phyloP scores from a whole-genome alignment of 2,113 vertebrate species.

The Syngnathus typhle region DNA sequence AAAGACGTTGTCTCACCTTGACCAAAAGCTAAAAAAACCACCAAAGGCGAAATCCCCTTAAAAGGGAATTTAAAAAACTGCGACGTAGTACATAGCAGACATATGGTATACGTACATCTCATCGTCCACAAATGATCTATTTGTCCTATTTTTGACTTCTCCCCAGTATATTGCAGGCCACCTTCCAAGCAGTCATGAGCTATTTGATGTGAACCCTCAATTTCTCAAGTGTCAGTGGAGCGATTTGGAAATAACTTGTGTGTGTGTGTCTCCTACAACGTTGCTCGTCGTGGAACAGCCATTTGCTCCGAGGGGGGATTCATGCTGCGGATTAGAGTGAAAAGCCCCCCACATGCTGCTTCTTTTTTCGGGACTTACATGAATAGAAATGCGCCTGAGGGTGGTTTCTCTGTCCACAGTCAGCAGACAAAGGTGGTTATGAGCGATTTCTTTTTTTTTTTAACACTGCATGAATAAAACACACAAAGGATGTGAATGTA shows the following conservation, averaged over 20 bases:
- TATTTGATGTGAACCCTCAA: neutral
- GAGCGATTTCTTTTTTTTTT: conserved; percentile 4
- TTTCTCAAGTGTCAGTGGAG: conserved; percentile 1
- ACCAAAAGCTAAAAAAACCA: too few relatives aligned
- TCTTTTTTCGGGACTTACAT: conserved; percentile 37
- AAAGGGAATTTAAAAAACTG: neutral
- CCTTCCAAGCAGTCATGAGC: neutral
- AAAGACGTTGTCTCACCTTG: neutral
- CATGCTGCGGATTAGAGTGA: conserved; percentile 42
- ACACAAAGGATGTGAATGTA: conserved; percentile 1
- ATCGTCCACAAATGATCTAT: neutral
- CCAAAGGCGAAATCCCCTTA: neutral
- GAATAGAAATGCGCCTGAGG: conserved; percentile 37
- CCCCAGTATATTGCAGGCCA: neutral
- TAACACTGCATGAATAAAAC: conserved; percentile 5
- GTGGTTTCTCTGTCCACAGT: conserved; percentile 14
- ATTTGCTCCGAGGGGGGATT: conserved; percentile 44
- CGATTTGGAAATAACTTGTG: neutral
- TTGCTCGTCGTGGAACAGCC: conserved; percentile 17
- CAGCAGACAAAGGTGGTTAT: conserved; percentile 7
- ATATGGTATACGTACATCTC: neutral
- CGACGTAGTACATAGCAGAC: neutral
- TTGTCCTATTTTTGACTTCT: neutral
- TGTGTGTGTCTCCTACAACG: conserved; percentile 6
- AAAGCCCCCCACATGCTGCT: conserved; percentile 30